These are phyloP conservation scores for Tachycineta bicolor DNA, from an alignment of 2,113 vertebrate genomes.

Conservation along the genomic window DNA sequence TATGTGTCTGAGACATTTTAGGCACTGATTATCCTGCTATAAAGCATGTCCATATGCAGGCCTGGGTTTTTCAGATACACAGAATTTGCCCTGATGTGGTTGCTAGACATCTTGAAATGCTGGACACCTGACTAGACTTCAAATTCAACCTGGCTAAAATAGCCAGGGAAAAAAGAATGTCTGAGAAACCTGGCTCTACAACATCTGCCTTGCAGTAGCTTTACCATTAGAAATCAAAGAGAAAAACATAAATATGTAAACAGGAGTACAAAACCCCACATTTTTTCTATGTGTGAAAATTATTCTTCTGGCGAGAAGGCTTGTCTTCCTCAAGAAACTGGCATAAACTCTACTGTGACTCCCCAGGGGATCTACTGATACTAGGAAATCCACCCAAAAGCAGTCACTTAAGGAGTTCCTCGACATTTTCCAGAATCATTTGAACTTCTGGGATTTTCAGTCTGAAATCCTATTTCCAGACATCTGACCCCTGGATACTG, in stretches of 20 bases:
- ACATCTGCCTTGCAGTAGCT: not conserved
- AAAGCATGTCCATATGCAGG: not conserved
- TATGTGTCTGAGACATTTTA: not conserved
- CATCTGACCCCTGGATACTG: not conserved
- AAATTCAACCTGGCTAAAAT: not conserved
- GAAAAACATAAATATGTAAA: not conserved
- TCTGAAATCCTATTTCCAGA: conserved; percentile 44
- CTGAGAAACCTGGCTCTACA: not conserved
- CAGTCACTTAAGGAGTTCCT: not conserved
- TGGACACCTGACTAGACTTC: not conserved
- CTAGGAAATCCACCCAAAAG: not conserved
- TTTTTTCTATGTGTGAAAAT: not conserved
- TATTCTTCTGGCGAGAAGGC: not conserved
- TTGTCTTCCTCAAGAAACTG: not conserved
- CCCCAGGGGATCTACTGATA: not conserved
- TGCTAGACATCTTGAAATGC: conserved; percentile 15
- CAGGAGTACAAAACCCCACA: not conserved
- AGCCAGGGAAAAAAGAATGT: not conserved
- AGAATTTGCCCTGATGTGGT: not conserved
- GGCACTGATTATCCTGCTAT: not conserved
- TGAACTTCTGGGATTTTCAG: conserved; percentile 27
- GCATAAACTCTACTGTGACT: not conserved
- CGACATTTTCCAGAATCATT: conserved; percentile 13
- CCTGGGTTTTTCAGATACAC: not conserved
- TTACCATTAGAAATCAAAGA: not conserved